A percentile compares a stretch with the other conserved stretches of the same genome.
phyloP scores from a whole-genome alignment of 2,888 invertebrate genomes.

The Lasioglossum pauxillum region DNA sequence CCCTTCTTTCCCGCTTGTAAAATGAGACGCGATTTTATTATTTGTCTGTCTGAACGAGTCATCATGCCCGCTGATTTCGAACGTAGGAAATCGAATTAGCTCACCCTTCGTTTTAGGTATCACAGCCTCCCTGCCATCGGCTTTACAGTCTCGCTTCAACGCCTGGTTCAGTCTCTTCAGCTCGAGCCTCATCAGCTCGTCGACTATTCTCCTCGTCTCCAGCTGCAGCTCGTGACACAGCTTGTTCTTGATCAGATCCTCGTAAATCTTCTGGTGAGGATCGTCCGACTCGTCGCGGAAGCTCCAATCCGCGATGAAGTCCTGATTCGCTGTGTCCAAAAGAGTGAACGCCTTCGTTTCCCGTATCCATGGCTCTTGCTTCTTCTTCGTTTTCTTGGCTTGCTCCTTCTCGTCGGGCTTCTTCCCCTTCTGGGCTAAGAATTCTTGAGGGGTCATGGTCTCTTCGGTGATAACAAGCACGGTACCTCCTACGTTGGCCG shows the following conservation, averaged over 20 bases:
- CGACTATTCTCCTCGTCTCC: conserved; percentile 89
- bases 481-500: conserved; percentile 90
- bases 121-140: conserved; percentile 19
- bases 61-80: background rate
- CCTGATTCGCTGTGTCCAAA: conserved; percentile 64
- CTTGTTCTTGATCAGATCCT: conserved; percentile 88
- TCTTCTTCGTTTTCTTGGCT: conserved; percentile 9
- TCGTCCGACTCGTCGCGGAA: conserved; percentile 85
- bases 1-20: background rate
- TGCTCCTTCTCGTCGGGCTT: conserved; percentile 63
- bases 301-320: conserved; percentile 84
- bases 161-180: conserved; percentile 86
- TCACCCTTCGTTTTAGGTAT: conserved; percentile 50
- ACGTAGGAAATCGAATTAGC: background rate
- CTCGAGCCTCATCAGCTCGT: conserved; percentile 88
- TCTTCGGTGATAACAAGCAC: conserved; percentile 87
- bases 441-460: conserved; percentile 87
- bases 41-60: background rate
- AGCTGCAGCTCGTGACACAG: conserved; percentile 88
- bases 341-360: conserved; percentile 66
- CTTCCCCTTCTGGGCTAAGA: conserved; percentile 83
- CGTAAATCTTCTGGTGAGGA: conserved; percentile 87
- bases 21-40: background rate
- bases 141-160: conserved; percentile 84
- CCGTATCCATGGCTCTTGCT: conserved; percentile 74